Percentiles rank a stretch among this genome's conserved stretches.
These are phyloP conservation scores for Mionectes macconnelli DNA, from an alignment of 2,113 vertebrate species.

Conservation along the genomic window DNA sequence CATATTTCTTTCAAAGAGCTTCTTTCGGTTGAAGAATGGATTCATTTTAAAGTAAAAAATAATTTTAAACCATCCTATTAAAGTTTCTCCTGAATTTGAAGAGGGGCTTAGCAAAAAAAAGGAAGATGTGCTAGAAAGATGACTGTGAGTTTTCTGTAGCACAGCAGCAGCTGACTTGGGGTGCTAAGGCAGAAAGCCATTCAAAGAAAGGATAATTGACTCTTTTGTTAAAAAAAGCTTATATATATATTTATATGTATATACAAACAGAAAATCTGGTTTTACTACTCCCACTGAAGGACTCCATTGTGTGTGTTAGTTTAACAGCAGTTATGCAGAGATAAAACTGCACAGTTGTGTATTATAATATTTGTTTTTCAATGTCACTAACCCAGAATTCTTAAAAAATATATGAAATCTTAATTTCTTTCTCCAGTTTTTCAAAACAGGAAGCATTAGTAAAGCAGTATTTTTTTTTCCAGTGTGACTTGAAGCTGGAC, in stretches of 20 bases:
- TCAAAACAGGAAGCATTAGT: background rate
- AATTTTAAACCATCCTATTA: background rate
- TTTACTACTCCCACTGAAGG: constrained; percentile 15
- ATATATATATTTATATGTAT: background rate
- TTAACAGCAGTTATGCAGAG: background rate
- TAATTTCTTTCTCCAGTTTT: background rate
- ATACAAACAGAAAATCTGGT: background rate
- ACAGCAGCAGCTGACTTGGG: background rate
- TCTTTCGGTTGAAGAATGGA: background rate
- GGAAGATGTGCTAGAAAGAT: background rate
- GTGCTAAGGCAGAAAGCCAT: background rate
- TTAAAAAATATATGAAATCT: background rate
- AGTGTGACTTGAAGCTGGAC: constrained; percentile 22
- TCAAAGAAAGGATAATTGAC: background rate
- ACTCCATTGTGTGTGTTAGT: background rate
- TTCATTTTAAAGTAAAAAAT: background rate
- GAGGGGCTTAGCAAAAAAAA: background rate
- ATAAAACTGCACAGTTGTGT: background rate
- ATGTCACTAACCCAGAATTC: background rate
- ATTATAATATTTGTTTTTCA: constrained; percentile 1
- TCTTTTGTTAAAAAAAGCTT: background rate
- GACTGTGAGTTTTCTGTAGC: background rate
- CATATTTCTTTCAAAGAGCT: too few species aligned
- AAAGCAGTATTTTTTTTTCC: background rate
- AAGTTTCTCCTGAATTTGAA: background rate